Evolutionary conservation across 2,888 invertebrate genomes (phyloP).

Genomic region (Watsonalla cultraria): DNA sequence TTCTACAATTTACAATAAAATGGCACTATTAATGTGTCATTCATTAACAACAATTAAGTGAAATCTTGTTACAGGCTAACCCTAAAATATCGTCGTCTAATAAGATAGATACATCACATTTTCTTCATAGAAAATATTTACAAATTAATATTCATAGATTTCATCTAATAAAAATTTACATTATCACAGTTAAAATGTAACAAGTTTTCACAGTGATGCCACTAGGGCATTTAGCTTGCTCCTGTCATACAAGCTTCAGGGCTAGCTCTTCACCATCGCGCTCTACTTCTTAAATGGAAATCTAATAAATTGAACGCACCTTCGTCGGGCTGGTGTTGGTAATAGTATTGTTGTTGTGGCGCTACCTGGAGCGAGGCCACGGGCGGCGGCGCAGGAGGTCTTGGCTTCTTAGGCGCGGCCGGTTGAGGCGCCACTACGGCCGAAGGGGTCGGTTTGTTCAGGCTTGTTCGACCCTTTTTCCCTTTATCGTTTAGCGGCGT

Average conservation of each 20-base stretch:
- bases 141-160: conserved; percentile 70
- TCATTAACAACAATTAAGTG: conserved; percentile 74
- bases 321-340: conserved; percentile 78
- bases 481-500: conserved; percentile 68
- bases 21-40: conserved; percentile 77
- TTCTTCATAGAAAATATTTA: conserved; percentile 67
- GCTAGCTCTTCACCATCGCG: conserved; percentile 80
- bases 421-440: conserved; percentile 69
- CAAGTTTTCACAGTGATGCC: conserved; percentile 74
- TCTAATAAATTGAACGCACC: conserved; percentile 80
- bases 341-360: conserved; percentile 76
- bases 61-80: conserved; percentile 79
- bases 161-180: conserved; percentile 74
- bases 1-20: conserved; percentile 76
- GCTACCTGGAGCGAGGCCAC: conserved; percentile 63
- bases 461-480: conserved; percentile 59
- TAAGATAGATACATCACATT: conserved; percentile 68
- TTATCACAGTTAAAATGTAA: conserved; percentile 79
- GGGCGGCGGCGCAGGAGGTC: conserved; percentile 65
- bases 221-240: conserved; percentile 72
- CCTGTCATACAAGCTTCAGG: conserved; percentile 80
- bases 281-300: conserved; percentile 78
- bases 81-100: conserved; percentile 64
- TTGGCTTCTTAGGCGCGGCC: conserved; percentile 71
- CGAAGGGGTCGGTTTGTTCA: conserved; percentile 54